Percentiles rank a stretch among this genome's conserved stretches.
phyloP scores from a whole-genome alignment of 2,888 invertebrate genomes.

The Ennomos quercinarius region DNA sequence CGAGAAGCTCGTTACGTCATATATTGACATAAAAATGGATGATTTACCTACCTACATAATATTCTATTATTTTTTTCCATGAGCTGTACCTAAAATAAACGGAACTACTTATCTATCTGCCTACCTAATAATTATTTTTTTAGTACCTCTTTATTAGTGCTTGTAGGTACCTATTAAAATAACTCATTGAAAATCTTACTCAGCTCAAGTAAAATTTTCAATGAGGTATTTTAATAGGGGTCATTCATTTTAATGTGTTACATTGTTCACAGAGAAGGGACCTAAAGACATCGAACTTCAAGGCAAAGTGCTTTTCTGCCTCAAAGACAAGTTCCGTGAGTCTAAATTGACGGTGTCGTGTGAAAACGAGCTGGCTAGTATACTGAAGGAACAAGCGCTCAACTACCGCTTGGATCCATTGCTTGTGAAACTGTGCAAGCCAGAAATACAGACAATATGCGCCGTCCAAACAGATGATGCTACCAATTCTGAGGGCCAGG shows the following conservation, averaged over 20 bases:
- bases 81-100: no score
- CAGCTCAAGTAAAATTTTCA: no score
- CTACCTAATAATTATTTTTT: no score
- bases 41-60: constrained; percentile 1
- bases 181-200: no score
- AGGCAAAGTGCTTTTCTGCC: constrained; percentile 93
- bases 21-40: no score
- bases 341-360: constrained; percentile 91
- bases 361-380: constrained; percentile 92
- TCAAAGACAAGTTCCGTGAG: constrained; percentile 92
- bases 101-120: no score
- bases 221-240: no score
- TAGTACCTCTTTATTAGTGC: no score
- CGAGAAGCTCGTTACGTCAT: no score
- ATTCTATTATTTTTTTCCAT: no score
- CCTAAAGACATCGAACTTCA: constrained; percentile 90
- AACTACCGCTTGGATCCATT: constrained; percentile 96
- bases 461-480: constrained; percentile 70
- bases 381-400: constrained; percentile 94
- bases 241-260: constrained; percentile 17
- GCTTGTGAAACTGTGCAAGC: constrained; percentile 92
- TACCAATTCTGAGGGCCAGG: constrained; percentile 79
- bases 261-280: constrained; percentile 67
- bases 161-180: no score
- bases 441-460: constrained; percentile 89